Percentiles rank a stretch among this genome's conserved stretches.
These are phyloP conservation scores for Gasterosteus aculeatus DNA, from an alignment of 2,113 vertebrate genomes.

Conservation along the genomic window DNA sequence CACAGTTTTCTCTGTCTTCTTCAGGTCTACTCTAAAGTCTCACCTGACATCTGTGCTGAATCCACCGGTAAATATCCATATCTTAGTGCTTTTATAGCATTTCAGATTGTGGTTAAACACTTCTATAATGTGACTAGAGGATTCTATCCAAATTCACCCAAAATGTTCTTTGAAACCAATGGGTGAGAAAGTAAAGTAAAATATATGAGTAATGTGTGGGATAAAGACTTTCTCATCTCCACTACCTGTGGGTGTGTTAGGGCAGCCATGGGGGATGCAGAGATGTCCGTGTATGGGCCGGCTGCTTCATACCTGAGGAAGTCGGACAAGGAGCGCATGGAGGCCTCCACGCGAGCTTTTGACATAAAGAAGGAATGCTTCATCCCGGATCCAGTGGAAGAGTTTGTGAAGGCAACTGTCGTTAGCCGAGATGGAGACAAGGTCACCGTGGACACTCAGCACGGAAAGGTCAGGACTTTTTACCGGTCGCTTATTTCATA, in stretches of 20 bases:
- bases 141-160: neutral
- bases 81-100: neutral
- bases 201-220: neutral
- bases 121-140: neutral
- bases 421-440: constrained; percentile 83
- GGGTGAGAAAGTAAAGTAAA: neutral
- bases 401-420: constrained; percentile 86
- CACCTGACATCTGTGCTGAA: constrained; percentile 41
- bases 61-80: constrained; percentile 46
- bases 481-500: neutral
- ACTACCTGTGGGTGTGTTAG: constrained; percentile 14
- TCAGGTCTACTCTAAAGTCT: constrained; percentile 52
- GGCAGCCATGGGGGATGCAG: constrained; percentile 82
- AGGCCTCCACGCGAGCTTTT: constrained; percentile 85
- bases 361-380: constrained; percentile 90
- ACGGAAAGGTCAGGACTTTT: constrained; percentile 83
- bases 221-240: neutral
- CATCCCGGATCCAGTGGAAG: constrained; percentile 84
- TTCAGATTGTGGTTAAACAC: neutral
- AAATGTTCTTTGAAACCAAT: neutral
- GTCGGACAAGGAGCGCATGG: constrained; percentile 88
- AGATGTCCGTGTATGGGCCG: constrained; percentile 84
- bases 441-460: constrained; percentile 83
- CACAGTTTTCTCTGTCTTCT: constrained; percentile 25
- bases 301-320: constrained; percentile 86